Evolutionary conservation across 2,888 invertebrate genomes (phyloP).

Genomic region (Dynastes grantii): DNA sequence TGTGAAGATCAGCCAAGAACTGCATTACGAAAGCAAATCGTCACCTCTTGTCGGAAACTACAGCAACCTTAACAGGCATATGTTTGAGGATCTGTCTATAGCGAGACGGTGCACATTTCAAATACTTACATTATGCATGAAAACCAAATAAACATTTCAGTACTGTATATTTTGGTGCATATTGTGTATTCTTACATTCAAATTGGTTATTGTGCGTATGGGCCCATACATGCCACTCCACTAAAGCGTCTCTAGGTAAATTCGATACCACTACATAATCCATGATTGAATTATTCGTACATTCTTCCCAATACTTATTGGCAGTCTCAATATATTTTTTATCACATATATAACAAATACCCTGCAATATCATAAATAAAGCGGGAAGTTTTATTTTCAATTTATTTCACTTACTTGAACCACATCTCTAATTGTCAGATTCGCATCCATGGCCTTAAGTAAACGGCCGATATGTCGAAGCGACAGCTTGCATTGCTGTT

Average conservation of each 20-base stretch:
- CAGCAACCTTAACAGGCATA: too few relatives aligned
- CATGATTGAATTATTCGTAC: conserved; percentile 89
- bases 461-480: conserved; percentile 88
- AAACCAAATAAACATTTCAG: too few relatives aligned
- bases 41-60: too few relatives aligned
- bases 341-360: conserved; percentile 89
- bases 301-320: conserved; percentile 85
- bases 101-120: too few relatives aligned
- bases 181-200: conserved; percentile 77
- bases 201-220: conserved; percentile 90
- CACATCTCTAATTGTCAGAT: conserved; percentile 86
- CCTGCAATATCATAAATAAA: conserved; percentile 69
- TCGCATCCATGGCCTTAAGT: conserved; percentile 84
- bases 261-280: conserved; percentile 89
- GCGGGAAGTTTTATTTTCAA: too few relatives aligned
- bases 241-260: conserved; percentile 84
- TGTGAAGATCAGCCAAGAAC: too few relatives aligned
- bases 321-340: conserved; percentile 81
- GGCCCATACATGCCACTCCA: conserved; percentile 97
- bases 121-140: too few relatives aligned
- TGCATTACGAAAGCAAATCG: too few relatives aligned
- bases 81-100: too few relatives aligned
- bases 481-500: conserved; percentile 86
- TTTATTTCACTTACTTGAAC: conserved; percentile 74
- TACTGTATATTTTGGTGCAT: too few relatives aligned